phyloP scores from a whole-genome alignment of 2,888 invertebrate genomes.

The Hyles lineata region DNA sequence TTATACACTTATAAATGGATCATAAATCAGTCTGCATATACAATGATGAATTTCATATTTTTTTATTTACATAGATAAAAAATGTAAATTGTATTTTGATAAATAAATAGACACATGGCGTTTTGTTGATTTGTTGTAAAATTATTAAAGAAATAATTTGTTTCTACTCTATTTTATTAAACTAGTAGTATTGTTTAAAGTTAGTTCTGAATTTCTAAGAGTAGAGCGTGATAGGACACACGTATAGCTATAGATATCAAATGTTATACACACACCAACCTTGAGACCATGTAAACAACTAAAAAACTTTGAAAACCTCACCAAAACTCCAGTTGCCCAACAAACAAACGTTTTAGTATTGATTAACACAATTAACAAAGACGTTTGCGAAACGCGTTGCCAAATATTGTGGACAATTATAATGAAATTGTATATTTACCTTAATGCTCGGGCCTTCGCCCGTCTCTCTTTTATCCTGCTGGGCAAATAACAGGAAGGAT shows the following conservation, averaged over 20 bases:
- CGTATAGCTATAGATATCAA: neutral
- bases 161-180: neutral
- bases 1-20: no score
- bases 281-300: neutral
- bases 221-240: neutral
- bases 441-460: constrained; percentile 86
- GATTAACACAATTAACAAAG: constrained; percentile 14
- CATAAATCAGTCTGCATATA: no score
- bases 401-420: neutral
- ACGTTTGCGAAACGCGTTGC: constrained; percentile 28
- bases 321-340: neutral
- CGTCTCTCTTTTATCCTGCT: constrained; percentile 90
- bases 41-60: no score
- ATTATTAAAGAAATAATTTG: no score
- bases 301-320: neutral
- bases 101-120: no score
- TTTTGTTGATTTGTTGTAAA: no score
- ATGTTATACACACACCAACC: constrained; percentile 2
- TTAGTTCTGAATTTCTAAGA: neutral
- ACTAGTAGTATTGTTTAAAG: neutral
- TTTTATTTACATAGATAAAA: no score
- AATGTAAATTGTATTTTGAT: no score
- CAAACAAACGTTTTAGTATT: constrained; percentile 23
- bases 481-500: constrained; percentile 91
- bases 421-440: constrained; percentile 54